Conservation (phyloP, 2,888 invertebrate species). For the Microctonus aethiopoides region DNA sequence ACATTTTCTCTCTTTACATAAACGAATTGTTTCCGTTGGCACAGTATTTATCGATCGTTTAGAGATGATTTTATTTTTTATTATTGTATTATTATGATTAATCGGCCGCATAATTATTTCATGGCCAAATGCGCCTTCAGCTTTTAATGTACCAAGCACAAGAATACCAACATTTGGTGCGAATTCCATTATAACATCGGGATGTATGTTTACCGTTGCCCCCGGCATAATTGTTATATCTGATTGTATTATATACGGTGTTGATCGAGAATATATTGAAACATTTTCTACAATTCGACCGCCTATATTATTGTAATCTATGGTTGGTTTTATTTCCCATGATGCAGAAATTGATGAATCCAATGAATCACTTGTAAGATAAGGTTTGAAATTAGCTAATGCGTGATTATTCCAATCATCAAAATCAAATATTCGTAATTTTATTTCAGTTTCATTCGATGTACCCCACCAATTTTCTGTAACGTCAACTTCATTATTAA, state of each 20-base stretch:
- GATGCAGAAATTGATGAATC: conserved; percentile 81
- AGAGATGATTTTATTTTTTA: conserved; percentile 59
- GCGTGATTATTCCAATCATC: conserved; percentile 99
- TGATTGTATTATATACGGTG: conserved; percentile 83
- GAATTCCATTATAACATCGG: conserved; percentile 93
- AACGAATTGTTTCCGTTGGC: conserved; percentile 71
- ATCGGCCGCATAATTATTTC: conserved; percentile 83
- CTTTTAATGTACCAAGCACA: conserved; percentile 89
- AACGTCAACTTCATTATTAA: conserved; percentile 88
- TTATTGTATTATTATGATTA: conserved; percentile 65
- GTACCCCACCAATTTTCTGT: conserved; percentile 98
- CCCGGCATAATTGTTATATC: conserved; percentile 98
- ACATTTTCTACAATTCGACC: conserved; percentile 80
- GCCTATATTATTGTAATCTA: conserved; percentile 78
- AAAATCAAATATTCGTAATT: conserved; percentile 92
- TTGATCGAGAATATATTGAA: conserved; percentile 72
- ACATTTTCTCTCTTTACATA: conserved; percentile 83
- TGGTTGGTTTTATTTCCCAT: conserved; percentile 70
- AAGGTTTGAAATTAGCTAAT: conserved; percentile 90
- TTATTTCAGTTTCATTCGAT: conserved; percentile 77
- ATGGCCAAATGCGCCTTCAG: conserved; percentile 80
- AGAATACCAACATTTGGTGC: conserved; percentile 95
- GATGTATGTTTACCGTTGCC: conserved; percentile 84
- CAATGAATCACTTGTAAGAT: conserved; percentile 80
- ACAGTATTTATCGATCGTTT: conserved; percentile 56